Conservation (phyloP, 2,888 invertebrate species). For the Rhodophaea formosa region DNA sequence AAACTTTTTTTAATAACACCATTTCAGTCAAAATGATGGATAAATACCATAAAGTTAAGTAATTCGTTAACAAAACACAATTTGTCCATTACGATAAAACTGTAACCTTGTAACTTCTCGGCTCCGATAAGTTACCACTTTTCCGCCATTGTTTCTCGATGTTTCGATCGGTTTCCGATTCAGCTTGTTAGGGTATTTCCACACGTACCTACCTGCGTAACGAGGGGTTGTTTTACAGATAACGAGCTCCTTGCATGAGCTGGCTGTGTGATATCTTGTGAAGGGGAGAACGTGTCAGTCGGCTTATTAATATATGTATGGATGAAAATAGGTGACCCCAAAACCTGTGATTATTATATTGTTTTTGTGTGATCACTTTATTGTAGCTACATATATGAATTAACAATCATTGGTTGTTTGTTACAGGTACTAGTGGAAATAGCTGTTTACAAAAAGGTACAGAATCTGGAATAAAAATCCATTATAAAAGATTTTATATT, state of each 20-base stretch:
- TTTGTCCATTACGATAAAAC: not conserved
- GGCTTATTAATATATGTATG: not conserved
- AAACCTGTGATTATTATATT: not conserved
- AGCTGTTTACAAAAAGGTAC: too few relatives aligned
- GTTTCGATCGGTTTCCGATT: constrained; percentile 28
- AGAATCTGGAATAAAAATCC: too few relatives aligned
- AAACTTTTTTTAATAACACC: too few relatives aligned
- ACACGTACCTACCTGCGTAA: constrained; percentile 23
- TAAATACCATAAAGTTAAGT: too few relatives aligned
- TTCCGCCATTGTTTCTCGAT: constrained; percentile 26
- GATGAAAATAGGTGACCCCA: not conserved
- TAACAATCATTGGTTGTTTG: too few relatives aligned
- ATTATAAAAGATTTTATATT: too few relatives aligned
- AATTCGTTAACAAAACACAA: not conserved
- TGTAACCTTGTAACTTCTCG: not conserved
- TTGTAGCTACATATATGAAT: too few relatives aligned
- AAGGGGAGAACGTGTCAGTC: not conserved
- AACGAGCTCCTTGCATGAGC: constrained; percentile 22
- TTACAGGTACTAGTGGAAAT: too few relatives aligned
- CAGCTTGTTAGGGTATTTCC: constrained; percentile 39
- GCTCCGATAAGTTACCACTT: constrained; percentile 14
- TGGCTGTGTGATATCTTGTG: not conserved
- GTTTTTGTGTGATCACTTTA: too few relatives aligned
- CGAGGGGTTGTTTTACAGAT: constrained; percentile 21
- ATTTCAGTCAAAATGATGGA: too few relatives aligned